Conservation (phyloP, 1,140 invertebrate genomes). For the Cherax destructor region DNA sequence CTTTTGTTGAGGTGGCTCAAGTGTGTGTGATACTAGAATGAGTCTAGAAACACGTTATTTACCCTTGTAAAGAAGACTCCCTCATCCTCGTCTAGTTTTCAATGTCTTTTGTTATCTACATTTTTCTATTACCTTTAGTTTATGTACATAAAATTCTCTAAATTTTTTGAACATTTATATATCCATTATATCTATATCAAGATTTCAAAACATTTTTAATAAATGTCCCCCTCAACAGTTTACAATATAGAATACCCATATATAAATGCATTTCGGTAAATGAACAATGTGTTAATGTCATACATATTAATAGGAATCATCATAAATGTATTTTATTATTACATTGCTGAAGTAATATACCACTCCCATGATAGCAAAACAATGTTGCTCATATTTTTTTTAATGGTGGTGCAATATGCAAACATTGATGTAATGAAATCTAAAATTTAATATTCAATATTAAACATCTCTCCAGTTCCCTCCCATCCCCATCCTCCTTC, state of each 20-base stretch:
- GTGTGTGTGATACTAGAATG: conserved; percentile 63
- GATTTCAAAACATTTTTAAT: conserved; percentile 24
- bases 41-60: conserved; percentile 66
- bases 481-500: neutral
- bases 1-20: conserved; percentile 61
- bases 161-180: conserved; percentile 46
- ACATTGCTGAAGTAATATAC: neutral
- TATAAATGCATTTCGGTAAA: conserved; percentile 4
- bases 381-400: conserved; percentile 47
- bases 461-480: neutral
- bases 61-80: conserved; percentile 48
- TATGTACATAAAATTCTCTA: conserved; percentile 66
- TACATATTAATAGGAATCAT: neutral
- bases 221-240: conserved; percentile 38
- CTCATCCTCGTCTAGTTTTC: conserved; percentile 4
- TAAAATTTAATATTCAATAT: conserved; percentile 7
- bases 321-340: conserved; percentile 13
- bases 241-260: neutral
- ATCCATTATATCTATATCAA: conserved; percentile 46
- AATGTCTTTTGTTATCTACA: conserved; percentile 49
- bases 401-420: conserved; percentile 34
- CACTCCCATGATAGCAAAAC: conserved; percentile 28
- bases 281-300: conserved; percentile 19
- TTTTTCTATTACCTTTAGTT: conserved; percentile 47
- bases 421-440: conserved; percentile 22